Evolutionary conservation across 2,797 vertebrate species (phyloP).

Genomic region (Nannoperca obscura): DNA sequence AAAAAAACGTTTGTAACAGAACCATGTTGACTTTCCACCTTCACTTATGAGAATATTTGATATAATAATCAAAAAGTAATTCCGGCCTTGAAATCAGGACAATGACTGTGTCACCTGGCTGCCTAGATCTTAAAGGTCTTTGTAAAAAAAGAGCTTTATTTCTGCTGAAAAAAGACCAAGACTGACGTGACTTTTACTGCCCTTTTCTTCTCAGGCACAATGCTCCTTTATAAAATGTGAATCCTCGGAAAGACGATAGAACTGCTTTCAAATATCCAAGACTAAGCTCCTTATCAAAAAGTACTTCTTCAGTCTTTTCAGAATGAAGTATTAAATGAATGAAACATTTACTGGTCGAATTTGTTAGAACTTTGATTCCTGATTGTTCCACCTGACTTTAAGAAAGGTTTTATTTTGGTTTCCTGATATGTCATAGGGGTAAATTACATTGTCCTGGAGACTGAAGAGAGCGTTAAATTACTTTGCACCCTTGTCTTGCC

Average conservation of each 20-base stretch:
- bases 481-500: background rate
- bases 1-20: constrained; percentile 19
- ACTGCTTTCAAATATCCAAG: constrained; percentile 11
- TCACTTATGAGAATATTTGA: constrained; percentile 33
- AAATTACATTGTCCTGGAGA: background rate
- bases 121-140: constrained; percentile 18
- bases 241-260: constrained; percentile 32
- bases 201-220: constrained; percentile 44
- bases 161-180: constrained; percentile 37
- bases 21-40: constrained; percentile 14
- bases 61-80: constrained; percentile 28
- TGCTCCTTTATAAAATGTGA: constrained; percentile 48
- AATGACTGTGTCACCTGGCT: constrained; percentile 41
- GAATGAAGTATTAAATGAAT: constrained; percentile 10
- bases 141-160: constrained; percentile 24
- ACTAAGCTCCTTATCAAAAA: constrained; percentile 40
- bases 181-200: constrained; percentile 54
- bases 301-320: constrained; percentile 2
- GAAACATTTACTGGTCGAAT: constrained; percentile 15
- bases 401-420: background rate
- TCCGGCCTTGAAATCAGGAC: constrained; percentile 20
- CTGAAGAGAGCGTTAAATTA: background rate
- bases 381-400: constrained; percentile 2
- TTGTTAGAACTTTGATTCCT: constrained; percentile 9
- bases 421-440: background rate